Conservation (phyloP, 2,797 vertebrate genomes). For the Malacoctenus gilli region DNA sequence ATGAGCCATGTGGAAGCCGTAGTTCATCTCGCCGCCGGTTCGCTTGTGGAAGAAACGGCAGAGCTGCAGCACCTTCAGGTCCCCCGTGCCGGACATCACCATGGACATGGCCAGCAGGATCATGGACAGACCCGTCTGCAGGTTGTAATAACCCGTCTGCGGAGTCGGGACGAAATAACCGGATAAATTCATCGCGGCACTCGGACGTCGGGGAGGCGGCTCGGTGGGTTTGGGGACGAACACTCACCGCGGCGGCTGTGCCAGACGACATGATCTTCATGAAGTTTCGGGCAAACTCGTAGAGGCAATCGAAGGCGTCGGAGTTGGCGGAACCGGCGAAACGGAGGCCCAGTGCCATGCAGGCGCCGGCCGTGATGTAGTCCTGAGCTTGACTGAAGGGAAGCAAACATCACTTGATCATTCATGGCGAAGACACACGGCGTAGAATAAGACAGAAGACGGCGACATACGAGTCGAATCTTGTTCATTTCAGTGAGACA, state of each 20-base stretch:
- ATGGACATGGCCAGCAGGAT: slow-evolving; percentile 92
- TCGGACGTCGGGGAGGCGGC: too few species aligned
- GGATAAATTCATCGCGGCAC: too few species aligned
- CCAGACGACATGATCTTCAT: slow-evolving; percentile 92
- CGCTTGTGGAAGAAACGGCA: slow-evolving; percentile 97
- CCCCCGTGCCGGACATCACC: slow-evolving; percentile 97
- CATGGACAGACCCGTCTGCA: slow-evolving; percentile 94
- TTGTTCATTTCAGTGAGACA: neutral
- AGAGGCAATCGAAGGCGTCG: slow-evolving; percentile 95
- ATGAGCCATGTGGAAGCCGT: slow-evolving; percentile 97
- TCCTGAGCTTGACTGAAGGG: slow-evolving; percentile 92
- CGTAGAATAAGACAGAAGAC: neutral
- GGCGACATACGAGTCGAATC: neutral
- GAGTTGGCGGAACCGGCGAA: slow-evolving; percentile 97
- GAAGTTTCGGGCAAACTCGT: slow-evolving; percentile 92
- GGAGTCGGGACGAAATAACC: too few species aligned
- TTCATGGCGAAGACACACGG: neutral
- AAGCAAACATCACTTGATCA: neutral
- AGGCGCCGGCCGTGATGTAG: slow-evolving; percentile 96
- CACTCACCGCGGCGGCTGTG: too few species aligned
- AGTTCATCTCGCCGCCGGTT: slow-evolving; percentile 96
- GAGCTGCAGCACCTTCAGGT: slow-evolving; percentile 93
- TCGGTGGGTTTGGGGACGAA: too few species aligned
- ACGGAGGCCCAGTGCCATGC: slow-evolving; percentile 93
- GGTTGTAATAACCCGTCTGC: slow-evolving; percentile 93